Conservation (phyloP, 1,140 invertebrate genomes). For the Drosophila bocki region DNA sequence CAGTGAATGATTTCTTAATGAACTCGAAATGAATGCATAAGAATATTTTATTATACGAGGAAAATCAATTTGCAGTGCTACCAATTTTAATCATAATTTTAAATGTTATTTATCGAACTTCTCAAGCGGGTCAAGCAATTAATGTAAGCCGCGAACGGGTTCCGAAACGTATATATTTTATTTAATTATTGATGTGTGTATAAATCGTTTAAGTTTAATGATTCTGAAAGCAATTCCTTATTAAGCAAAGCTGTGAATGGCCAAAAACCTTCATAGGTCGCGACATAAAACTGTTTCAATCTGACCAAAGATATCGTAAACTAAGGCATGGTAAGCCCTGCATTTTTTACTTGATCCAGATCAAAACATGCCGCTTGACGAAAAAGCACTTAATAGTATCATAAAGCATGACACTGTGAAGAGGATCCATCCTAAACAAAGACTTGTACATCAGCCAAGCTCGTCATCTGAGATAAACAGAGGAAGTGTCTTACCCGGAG, state of each 20-base stretch:
- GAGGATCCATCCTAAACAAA: not conserved
- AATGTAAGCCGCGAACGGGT: conserved; percentile 23
- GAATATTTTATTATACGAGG: conserved; percentile 39
- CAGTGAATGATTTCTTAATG: conserved; percentile 65
- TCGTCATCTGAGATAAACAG: conserved; percentile 20
- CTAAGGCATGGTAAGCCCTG: not conserved
- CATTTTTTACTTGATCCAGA: not conserved
- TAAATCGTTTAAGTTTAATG: not conserved
- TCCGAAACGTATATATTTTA: conserved; percentile 8
- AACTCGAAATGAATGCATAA: conserved; percentile 43
- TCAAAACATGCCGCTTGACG: conserved; percentile 5
- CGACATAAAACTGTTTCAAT: too few species aligned
- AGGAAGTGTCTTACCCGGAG: conserved; percentile 15
- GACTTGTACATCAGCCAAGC: conserved; percentile 14
- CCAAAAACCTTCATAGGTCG: not conserved
- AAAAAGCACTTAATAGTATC: not conserved
- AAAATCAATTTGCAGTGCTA: conserved; percentile 46
- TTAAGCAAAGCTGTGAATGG: not conserved
- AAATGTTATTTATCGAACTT: conserved; percentile 24
- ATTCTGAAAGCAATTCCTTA: not conserved
- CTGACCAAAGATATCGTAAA: too few species aligned
- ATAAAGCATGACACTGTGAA: not conserved
- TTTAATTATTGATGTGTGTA: conserved; percentile 2
- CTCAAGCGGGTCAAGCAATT: conserved; percentile 32
- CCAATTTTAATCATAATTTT: conserved; percentile 45